These are phyloP conservation scores for Planiliza haematocheilus DNA, from an alignment of 2,113 vertebrate genomes.

Conservation along the genomic window DNA sequence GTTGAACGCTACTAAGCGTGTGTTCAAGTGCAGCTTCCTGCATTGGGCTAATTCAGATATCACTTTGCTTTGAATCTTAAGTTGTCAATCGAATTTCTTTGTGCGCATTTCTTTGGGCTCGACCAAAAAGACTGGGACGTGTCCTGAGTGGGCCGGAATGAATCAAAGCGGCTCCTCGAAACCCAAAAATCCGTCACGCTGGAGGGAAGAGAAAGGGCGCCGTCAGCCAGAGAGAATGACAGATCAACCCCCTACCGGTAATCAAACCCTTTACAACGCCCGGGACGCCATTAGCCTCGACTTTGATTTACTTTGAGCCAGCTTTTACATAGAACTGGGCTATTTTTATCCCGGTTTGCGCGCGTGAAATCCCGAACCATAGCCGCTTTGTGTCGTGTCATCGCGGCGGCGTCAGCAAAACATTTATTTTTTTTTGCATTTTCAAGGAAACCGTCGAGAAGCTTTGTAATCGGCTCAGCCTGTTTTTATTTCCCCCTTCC, in stretches of 20 bases:
- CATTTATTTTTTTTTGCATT: slow-evolving; percentile 59
- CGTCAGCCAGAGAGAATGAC: slow-evolving; percentile 33
- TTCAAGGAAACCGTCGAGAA: slow-evolving; percentile 72
- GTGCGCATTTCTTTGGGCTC: background rate
- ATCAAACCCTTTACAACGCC: slow-evolving; percentile 48
- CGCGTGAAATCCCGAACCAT: slow-evolving; percentile 13
- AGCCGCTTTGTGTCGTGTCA: slow-evolving; percentile 49
- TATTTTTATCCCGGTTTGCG: slow-evolving; percentile 53
- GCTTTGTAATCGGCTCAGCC: slow-evolving; percentile 72
- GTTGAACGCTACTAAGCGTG: too few relatives aligned
- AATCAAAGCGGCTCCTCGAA: slow-evolving; percentile 16
- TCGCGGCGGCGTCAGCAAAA: slow-evolving; percentile 48
- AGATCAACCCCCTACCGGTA: slow-evolving; percentile 55
- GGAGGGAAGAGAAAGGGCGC: slow-evolving; percentile 19
- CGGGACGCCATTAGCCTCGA: slow-evolving; percentile 39
- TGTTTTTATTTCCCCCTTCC: slow-evolving; percentile 16
- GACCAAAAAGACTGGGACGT: slow-evolving; percentile 24
- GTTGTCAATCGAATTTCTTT: too few relatives aligned
- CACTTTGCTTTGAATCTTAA: too few relatives aligned
- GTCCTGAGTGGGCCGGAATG: background rate
- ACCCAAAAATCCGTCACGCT: slow-evolving; percentile 30
- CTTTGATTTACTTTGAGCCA: slow-evolving; percentile 62
- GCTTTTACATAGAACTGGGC: slow-evolving; percentile 19
- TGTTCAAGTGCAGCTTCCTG: too few relatives aligned
- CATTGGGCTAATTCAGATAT: too few relatives aligned